phyloP scores from a whole-genome alignment of 1,140 invertebrate genomes.

The Drosophila serrata region DNA sequence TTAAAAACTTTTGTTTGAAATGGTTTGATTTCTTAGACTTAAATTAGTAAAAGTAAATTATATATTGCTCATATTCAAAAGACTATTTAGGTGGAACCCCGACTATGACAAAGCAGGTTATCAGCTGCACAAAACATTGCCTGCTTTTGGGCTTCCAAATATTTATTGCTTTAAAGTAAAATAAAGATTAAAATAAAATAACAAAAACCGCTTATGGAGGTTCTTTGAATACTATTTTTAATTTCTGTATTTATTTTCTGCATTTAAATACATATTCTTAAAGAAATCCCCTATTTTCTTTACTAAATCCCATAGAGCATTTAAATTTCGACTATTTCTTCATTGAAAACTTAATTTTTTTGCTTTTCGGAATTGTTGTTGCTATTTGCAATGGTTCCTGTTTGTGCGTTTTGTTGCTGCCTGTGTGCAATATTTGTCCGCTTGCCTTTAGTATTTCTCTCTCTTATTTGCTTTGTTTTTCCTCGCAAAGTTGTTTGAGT shows the following conservation, averaged over 20 bases:
- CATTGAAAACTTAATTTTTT: constrained; percentile 6
- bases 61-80: not conserved
- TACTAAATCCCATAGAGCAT: constrained; percentile 1
- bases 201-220: not conserved
- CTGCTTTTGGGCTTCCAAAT: not conserved
- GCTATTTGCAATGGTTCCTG: constrained; percentile 39
- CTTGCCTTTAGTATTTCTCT: constrained; percentile 41
- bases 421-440: constrained; percentile 46
- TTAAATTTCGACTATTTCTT: not conserved
- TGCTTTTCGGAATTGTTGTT: constrained; percentile 1
- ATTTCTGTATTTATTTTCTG: too few relatives aligned
- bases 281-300: not conserved
- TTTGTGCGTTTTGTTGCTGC: constrained; percentile 48
- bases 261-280: too few relatives aligned
- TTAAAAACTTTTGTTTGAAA: too few relatives aligned
- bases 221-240: too few relatives aligned
- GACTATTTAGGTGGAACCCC: not conserved
- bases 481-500: constrained; percentile 40
- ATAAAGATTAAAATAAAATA: not conserved
- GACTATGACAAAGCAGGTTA: not conserved
- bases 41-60: too few relatives aligned
- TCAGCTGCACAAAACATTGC: not conserved
- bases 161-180: too few relatives aligned
- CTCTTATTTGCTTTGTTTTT: constrained; percentile 68
- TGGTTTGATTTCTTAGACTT: too few relatives aligned